Evolutionary conservation across 2,113 vertebrate genomes (phyloP), one percentile per base, ranked within the genome.

Genomic region (Saguinus imperator): DNA sequence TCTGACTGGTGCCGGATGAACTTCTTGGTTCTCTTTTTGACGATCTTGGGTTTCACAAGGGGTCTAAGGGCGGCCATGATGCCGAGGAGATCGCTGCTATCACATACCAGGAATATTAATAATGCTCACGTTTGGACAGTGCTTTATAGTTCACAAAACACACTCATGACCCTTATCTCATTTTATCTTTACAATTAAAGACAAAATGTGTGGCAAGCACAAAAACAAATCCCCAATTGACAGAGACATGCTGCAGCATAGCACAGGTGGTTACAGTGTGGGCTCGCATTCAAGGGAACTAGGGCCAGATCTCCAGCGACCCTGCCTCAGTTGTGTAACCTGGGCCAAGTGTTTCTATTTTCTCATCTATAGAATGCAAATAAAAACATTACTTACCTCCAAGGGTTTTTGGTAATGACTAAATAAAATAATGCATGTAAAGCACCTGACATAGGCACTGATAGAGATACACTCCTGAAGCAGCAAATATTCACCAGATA

Each of bases 381-480:
- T 90, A 77, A 76, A 40, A 83, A 40, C 4, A 87, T n/a, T 40
- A 13, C 68, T 92, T 52, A 52, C 50, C 11, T 87, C 66, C 48
- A 58, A 37, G 73, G 35, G 25, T 48, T 90, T 40, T 57, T 50
- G 8, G n/a, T 37, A 18, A 92, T 48, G n/a, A 91, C 64, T 85
- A 86, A 90, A 45, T 87, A n/a, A 64, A 85, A 89, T 75, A 86
- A 94, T 11, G 18, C 8, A 48, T 6, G 8, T 52, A 96, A 92
- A 81, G 21, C 11, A 77, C 16, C 14, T 52, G 50, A 17, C 50
- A 52, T 52, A 17, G 50, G 50, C 50, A 52, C 16, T 52, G 50
- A 52, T 52, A 52, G 50, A 52, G 50, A 17, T 5, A 52, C 4
- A 52, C 4, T 52, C 40, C 52, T 82, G 29, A 77, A 14, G 32